These are phyloP conservation scores for Atherinosoma microstoma DNA, from an alignment of 2,797 vertebrate genomes.

Conservation along the genomic window DNA sequence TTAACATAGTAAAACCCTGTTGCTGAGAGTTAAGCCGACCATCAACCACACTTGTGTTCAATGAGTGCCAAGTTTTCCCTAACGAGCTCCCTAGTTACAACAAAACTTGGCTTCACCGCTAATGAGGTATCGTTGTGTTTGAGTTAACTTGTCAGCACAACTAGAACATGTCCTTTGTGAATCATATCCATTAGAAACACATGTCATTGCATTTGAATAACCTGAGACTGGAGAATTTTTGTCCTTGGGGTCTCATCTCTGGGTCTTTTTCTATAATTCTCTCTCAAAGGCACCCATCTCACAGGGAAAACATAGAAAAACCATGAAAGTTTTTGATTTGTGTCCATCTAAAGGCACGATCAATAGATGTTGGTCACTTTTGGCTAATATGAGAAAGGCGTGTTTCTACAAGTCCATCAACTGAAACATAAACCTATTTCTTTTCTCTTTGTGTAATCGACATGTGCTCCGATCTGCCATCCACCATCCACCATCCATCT, in stretches of 20 bases:
- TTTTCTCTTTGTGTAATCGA: constrained; percentile 25
- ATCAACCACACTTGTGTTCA: constrained; percentile 19
- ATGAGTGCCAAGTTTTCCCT: constrained; percentile 35
- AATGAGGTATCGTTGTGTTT: constrained; percentile 16
- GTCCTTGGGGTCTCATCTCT: not conserved
- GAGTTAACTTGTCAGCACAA: constrained; percentile 9
- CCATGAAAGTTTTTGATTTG: not conserved
- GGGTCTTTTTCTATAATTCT: not conserved
- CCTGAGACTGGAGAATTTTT: not conserved
- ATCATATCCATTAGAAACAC: not conserved
- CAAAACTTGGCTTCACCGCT: constrained; percentile 16
- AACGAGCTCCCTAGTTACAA: constrained; percentile 51
- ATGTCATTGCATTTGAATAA: not conserved
- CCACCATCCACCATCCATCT: constrained; percentile 50
- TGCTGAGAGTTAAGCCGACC: constrained; percentile 29
- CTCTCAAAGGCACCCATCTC: not conserved
- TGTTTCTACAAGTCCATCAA: constrained; percentile 27
- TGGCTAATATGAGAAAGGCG: constrained; percentile 12
- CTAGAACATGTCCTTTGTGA: not conserved
- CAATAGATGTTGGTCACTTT: constrained; percentile 2
- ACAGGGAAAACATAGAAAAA: accelerated
- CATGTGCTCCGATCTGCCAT: constrained; percentile 11
- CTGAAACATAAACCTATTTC: constrained; percentile 17
- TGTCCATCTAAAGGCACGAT: not conserved
- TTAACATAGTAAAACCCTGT: constrained; percentile 9